Conservation (phyloP, 2,888 invertebrate genomes). For the Homarus gammarus region DNA sequence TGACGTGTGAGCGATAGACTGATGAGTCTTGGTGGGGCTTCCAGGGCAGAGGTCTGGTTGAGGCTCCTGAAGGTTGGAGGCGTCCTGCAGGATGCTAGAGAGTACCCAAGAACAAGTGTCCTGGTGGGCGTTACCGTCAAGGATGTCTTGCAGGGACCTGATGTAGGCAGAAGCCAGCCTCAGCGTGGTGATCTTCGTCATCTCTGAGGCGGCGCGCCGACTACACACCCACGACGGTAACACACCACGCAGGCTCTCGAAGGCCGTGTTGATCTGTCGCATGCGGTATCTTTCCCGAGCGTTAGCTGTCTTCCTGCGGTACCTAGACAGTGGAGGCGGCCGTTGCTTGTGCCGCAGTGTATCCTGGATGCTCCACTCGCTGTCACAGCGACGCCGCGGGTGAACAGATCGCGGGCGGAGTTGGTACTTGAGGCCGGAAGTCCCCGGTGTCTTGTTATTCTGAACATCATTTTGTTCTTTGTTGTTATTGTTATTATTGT, state of each 20-base stretch:
- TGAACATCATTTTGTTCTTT: conserved; percentile 3
- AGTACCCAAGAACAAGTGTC: conserved; percentile 37
- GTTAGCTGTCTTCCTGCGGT: conserved; percentile 93
- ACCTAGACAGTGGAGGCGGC: conserved; percentile 89
- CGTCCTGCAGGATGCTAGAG: conserved; percentile 19
- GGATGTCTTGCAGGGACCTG: conserved; percentile 85
- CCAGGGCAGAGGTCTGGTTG: neutral
- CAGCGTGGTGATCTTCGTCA: conserved; percentile 93
- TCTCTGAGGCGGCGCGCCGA: conserved; percentile 77
- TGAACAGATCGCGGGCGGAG: conserved; percentile 40
- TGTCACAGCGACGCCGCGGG: conserved; percentile 46
- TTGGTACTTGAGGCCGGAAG: conserved; percentile 41
- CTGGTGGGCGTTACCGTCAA: conserved; percentile 78
- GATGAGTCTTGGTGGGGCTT: neutral
- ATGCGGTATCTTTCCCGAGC: conserved; percentile 91
- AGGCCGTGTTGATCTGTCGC: conserved; percentile 93
- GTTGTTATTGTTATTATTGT: conserved; percentile 45
- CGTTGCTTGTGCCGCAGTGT: conserved; percentile 79
- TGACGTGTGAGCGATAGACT: neutral
- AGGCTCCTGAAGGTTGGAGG: conserved; percentile 3
- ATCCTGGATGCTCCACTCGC: conserved; percentile 50
- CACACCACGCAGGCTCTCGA: conserved; percentile 88
- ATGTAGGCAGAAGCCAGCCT: conserved; percentile 93
- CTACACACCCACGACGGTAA: conserved; percentile 82
- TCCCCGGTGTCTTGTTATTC: neutral